Evolutionary conservation across 1,140 invertebrate genomes (phyloP).

Genomic region (Maconellicoccus hirsutus): DNA sequence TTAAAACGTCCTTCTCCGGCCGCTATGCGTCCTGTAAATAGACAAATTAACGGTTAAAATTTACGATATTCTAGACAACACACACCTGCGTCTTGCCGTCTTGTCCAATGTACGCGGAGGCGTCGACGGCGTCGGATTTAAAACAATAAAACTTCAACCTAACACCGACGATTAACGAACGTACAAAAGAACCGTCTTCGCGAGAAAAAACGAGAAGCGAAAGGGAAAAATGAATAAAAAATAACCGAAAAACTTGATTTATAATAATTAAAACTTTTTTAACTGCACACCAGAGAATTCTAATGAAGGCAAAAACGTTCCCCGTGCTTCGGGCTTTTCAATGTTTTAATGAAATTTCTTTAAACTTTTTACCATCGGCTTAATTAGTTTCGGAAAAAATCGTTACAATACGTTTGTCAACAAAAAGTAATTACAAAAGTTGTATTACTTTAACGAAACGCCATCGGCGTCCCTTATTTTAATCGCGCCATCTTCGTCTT

Average conservation of each 20-base stretch:
- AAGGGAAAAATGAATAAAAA: constrained; percentile 5
- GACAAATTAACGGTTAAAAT: neutral
- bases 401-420: constrained; percentile 22
- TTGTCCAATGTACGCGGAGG: no score
- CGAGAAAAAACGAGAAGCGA: neutral
- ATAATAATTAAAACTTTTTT: constrained; percentile 22
- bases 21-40: constrained; percentile 60
- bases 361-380: constrained; percentile 7
- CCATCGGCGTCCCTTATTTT: constrained; percentile 6
- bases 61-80: no score
- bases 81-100: no score
- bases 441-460: constrained; percentile 12
- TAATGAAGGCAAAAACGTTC: constrained; percentile 16
- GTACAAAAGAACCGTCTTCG: no score
- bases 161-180: no score
- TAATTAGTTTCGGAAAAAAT: constrained; percentile 19
- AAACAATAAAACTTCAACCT: no score
- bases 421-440: constrained; percentile 20
- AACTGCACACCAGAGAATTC: constrained; percentile 18
- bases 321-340: constrained; percentile 3
- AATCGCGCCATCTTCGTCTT: neutral
- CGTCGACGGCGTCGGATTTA: no score
- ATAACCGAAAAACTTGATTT: constrained; percentile 15
- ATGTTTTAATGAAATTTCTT: constrained; percentile 23
- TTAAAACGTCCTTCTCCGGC: constrained; percentile 87